These are phyloP conservation scores for Mesorhabditis sp. DNA, from an alignment of 2,888 invertebrate genomes.

Conservation along the genomic window DNA sequence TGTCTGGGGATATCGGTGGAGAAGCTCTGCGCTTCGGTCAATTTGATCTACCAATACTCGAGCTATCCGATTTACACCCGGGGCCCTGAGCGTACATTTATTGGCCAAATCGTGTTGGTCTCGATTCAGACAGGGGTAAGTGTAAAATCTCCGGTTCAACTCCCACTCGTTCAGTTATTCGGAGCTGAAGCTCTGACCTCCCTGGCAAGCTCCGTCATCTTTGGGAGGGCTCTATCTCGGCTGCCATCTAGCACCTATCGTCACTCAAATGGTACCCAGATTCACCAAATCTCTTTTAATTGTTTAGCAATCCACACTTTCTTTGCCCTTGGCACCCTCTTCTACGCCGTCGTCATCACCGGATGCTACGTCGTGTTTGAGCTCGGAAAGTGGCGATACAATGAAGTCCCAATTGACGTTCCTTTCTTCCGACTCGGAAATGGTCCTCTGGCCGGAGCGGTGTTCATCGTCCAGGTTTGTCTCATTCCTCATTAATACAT, in stretches of 20 bases:
- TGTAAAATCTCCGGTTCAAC: conserved; percentile 3
- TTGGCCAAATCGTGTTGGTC: conserved; percentile 51
- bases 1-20: conserved; percentile 46
- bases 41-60: conserved; percentile 54
- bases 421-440: conserved; percentile 55
- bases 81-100: conserved; percentile 32
- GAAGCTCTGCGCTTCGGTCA: conserved; percentile 48
- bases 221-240: conserved; percentile 34
- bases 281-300: not conserved
- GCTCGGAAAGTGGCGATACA: conserved; percentile 55
- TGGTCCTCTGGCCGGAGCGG: conserved; percentile 50
- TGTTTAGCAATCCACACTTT: conserved; percentile 35
- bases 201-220: conserved; percentile 35
- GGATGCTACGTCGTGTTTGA: conserved; percentile 55
- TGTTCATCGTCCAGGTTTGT: conserved; percentile 50
- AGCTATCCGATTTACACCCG: conserved; percentile 37
- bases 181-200: conserved; percentile 40
- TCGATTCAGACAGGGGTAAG: conserved; percentile 43
- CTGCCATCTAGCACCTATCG: conserved; percentile 32
- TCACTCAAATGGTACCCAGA: conserved; percentile 20
- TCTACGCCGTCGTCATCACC: conserved; percentile 53
- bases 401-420: conserved; percentile 48
- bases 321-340: conserved; percentile 50
- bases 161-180: conserved; percentile 18
- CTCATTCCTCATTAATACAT: not conserved